These are phyloP conservation scores for Palaemon carinicauda DNA, from an alignment of 1,140 invertebrate genomes.

Conservation along the genomic window DNA sequence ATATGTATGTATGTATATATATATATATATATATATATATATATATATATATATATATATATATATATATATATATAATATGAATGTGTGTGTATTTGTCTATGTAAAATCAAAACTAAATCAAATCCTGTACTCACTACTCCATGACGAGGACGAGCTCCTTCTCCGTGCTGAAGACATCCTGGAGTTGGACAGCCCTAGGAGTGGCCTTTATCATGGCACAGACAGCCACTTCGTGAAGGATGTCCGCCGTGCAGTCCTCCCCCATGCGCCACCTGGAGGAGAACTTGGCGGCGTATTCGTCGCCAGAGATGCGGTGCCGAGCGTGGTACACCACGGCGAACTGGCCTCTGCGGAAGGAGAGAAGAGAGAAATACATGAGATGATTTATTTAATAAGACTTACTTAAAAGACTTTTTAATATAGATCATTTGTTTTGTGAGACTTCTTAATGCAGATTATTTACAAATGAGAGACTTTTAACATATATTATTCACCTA, in stretches of 20 bases:
- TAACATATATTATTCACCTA: too few species aligned
- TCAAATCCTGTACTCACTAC: constrained; percentile 70
- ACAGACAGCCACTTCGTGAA: constrained; percentile 76
- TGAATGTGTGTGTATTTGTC: not conserved
- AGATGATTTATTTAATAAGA: not conserved
- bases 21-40: not conserved
- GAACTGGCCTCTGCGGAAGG: constrained; percentile 76
- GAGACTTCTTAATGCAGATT: too few species aligned
- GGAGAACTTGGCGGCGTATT: constrained; percentile 81
- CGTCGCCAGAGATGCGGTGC: constrained; percentile 70
- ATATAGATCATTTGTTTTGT: too few species aligned
- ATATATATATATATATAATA: not conserved
- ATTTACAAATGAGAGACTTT: too few species aligned
- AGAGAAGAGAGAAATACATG: constrained; percentile 56
- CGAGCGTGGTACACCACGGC: constrained; percentile 77
- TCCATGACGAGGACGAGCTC: constrained; percentile 80
- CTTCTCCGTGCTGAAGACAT: constrained; percentile 76
- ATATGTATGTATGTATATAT: not conserved
- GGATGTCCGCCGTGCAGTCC: constrained; percentile 73
- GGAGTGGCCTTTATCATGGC: constrained; percentile 72
- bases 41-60: not conserved
- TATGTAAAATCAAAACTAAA: too few species aligned
- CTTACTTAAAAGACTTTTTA: too few species aligned
- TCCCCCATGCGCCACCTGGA: constrained; percentile 72
- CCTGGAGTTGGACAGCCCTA: constrained; percentile 74